Percentiles rank a stretch among this genome's conserved stretches.
Evolutionary conservation across 2,797 vertebrate species (phyloP).

Genomic region (Protonibea diacanthus): DNA sequence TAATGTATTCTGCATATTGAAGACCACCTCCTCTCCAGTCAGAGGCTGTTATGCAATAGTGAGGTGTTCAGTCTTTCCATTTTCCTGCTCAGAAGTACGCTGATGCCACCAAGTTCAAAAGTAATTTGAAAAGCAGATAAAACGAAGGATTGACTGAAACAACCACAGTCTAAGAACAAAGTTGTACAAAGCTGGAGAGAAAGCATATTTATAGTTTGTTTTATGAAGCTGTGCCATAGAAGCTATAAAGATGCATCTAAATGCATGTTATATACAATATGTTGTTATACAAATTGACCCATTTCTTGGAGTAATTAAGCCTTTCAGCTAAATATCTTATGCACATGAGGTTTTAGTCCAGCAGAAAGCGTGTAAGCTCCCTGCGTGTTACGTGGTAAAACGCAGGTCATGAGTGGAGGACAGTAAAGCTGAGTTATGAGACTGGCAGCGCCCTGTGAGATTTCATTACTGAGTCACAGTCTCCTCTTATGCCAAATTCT

Average conservation of each 20-base stretch:
- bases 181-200: slow-evolving; percentile 1
- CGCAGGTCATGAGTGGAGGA: slow-evolving; percentile 40
- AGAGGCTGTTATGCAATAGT: slow-evolving; percentile 72
- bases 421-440: slow-evolving; percentile 55
- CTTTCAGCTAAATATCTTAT: neutral
- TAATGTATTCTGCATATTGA: slow-evolving; percentile 80
- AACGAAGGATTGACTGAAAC: slow-evolving; percentile 38
- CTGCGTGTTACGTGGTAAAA: slow-evolving; percentile 24
- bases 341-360: neutral
- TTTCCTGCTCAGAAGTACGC: slow-evolving; percentile 69
- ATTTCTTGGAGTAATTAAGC: neutral
- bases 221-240: neutral
- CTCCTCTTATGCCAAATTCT: slow-evolving; percentile 34
- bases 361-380: slow-evolving; percentile 3
- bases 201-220: neutral
- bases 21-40: slow-evolving; percentile 73
- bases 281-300: neutral
- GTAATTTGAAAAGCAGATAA: slow-evolving; percentile 77
- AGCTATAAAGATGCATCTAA: neutral
- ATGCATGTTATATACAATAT: neutral
- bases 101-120: slow-evolving; percentile 76
- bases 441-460: slow-evolving; percentile 43
- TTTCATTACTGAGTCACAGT: slow-evolving; percentile 51
- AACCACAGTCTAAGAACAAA: slow-evolving; percentile 20
- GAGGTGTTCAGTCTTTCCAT: slow-evolving; percentile 83